phyloP scores from a whole-genome alignment of 1,140 invertebrate species.

The Planococcus citri region DNA sequence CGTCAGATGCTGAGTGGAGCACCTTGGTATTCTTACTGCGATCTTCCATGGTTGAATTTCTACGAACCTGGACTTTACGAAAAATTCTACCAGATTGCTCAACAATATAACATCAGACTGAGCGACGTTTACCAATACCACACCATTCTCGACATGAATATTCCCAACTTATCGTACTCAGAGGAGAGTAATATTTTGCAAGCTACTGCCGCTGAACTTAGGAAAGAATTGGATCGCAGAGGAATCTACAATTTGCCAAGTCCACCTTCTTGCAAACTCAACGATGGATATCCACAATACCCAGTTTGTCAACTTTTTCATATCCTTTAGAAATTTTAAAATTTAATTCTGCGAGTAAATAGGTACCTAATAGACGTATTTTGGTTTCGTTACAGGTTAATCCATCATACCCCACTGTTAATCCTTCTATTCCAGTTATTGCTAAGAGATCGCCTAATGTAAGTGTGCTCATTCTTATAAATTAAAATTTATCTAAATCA shows the following conservation, averaged over 20 bases:
- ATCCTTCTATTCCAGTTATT: background rate
- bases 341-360: background rate
- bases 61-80: background rate
- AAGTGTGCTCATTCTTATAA: background rate
- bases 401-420: too few relatives aligned
- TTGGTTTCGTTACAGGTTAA: too few relatives aligned
- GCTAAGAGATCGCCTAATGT: background rate
- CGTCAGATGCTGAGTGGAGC: background rate
- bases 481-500: too few relatives aligned
- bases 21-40: background rate
- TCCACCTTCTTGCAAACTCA: background rate
- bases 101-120: background rate
- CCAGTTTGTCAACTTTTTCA: background rate
- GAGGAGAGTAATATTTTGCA: background rate
- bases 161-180: background rate
- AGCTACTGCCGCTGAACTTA: background rate
- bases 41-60: background rate
- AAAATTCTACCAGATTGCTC: background rate
- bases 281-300: background rate
- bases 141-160: background rate
- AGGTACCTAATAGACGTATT: too few relatives aligned
- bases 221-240: background rate
- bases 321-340: background rate
- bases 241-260: background rate
- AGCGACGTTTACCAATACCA: background rate